Percentiles rank a stretch among this genome's conserved stretches.
Conservation (phyloP, 1,140 invertebrate genomes). For the Nebria ingens region DNA sequence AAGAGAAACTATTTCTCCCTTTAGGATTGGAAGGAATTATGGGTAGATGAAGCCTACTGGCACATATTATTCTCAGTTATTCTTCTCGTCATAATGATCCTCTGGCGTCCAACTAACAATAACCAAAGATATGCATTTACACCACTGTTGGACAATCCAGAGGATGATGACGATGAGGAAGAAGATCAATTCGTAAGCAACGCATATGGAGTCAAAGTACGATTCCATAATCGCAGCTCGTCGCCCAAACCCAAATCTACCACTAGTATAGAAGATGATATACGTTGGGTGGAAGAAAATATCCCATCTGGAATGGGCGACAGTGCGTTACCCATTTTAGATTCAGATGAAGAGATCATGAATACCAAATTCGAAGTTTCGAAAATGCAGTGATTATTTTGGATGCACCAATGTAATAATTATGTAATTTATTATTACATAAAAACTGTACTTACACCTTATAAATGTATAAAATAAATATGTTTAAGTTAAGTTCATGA, state of each 20-base stretch:
- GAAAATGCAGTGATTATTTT: conserved; percentile 73
- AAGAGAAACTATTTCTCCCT: conserved; percentile 18
- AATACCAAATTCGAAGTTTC: conserved; percentile 83
- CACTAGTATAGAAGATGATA: conserved; percentile 60
- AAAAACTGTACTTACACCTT: too few species aligned
- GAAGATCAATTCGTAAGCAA: conserved; percentile 76
- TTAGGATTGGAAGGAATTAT: conserved; percentile 82
- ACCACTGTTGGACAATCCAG: conserved; percentile 74
- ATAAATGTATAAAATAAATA: too few species aligned
- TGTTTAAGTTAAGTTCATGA: too few species aligned
- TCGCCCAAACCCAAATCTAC: conserved; percentile 31
- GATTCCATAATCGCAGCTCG: conserved; percentile 37
- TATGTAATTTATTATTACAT: too few species aligned
- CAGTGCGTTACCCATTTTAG: conserved; percentile 65
- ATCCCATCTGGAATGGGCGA: conserved; percentile 67
- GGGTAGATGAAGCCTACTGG: conserved; percentile 92
- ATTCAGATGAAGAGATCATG: conserved; percentile 84
- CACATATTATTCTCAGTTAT: conserved; percentile 82
- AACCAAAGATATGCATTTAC: conserved; percentile 94
- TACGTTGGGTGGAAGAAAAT: conserved; percentile 88
- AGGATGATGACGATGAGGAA: conserved; percentile 70
- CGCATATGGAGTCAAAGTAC: conserved; percentile 73
- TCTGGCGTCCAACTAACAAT: conserved; percentile 90
- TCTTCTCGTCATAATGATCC: conserved; percentile 82
- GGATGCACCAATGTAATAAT: too few species aligned